A percentile compares a stretch with the other conserved stretches of the same genome.
These are phyloP conservation scores for Chelidonichthys spinosus DNA, from an alignment of 2,797 vertebrate genomes.

Conservation along the genomic window DNA sequence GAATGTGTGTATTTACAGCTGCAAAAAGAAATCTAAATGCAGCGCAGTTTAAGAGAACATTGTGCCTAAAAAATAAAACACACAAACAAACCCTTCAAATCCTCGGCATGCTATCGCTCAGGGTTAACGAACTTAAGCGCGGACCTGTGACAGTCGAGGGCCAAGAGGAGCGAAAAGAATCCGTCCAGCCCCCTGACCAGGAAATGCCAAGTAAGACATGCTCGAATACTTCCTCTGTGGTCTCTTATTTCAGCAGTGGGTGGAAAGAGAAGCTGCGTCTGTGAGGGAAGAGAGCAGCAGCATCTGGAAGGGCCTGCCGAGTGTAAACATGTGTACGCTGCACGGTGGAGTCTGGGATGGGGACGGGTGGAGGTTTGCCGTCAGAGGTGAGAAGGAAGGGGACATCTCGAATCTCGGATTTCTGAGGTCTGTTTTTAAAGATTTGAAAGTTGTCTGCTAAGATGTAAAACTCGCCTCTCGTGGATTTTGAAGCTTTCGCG, in stretches of 20 bases:
- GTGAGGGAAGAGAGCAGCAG: constrained; percentile 51
- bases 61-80: constrained; percentile 28
- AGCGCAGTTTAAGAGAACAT: constrained; percentile 35
- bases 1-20: constrained; percentile 70
- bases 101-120: not conserved
- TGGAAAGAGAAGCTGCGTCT: constrained; percentile 59
- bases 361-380: not conserved
- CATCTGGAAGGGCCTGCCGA: constrained; percentile 68
- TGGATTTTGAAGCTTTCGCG: too few relatives aligned
- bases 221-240: constrained; percentile 73
- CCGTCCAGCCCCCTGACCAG: constrained; percentile 62
- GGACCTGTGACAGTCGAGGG: constrained; percentile 48
- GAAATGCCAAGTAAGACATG: constrained; percentile 79
- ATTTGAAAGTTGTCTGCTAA: too few relatives aligned
- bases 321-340: constrained; percentile 57
- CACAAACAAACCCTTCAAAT: not conserved
- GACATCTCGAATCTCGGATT: not conserved
- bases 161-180: constrained; percentile 62
- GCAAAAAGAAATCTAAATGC: constrained; percentile 67
- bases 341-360: constrained; percentile 19
- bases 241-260: constrained; percentile 69
- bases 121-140: constrained; percentile 29
- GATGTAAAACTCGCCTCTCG: too few relatives aligned
- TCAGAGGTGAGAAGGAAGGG: not conserved
- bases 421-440: too few relatives aligned